These are phyloP conservation scores for Coryphaenoides rupestris DNA, from an alignment of 2,113 vertebrate species.

Conservation along the genomic window DNA sequence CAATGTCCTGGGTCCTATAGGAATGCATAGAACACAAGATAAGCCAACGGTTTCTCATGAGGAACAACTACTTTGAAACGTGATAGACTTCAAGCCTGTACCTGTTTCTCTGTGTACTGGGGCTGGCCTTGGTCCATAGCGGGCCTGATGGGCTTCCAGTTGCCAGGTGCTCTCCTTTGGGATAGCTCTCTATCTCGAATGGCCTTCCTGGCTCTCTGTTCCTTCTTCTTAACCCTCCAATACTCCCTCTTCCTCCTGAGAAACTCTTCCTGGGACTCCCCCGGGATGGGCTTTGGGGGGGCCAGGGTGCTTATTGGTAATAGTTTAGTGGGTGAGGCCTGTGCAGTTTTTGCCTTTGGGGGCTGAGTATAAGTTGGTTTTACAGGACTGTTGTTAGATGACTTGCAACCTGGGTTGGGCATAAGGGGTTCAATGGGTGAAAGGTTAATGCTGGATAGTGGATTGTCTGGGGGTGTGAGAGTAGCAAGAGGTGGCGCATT, in stretches of 20 bases:
- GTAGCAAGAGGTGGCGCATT: constrained; percentile 21
- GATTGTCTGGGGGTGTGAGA: constrained; percentile 53
- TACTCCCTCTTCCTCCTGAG: constrained; percentile 71
- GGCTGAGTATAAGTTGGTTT: constrained; percentile 17
- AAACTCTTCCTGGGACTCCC: constrained; percentile 64
- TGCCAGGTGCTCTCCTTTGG: constrained; percentile 12
- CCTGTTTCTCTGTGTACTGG: constrained; percentile 31
- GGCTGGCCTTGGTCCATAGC: constrained; percentile 13
- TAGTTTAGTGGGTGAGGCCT: not conserved
- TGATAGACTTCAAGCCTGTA: not conserved
- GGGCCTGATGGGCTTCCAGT: constrained; percentile 37
- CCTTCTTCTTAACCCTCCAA: constrained; percentile 78
- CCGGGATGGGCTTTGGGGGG: constrained; percentile 55
- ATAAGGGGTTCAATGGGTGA: constrained; percentile 32
- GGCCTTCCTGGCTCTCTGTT: constrained; percentile 75
- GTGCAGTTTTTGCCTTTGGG: not conserved
- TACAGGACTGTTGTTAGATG: constrained; percentile 1
- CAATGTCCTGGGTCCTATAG: constrained; percentile 47
- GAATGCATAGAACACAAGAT: not conserved
- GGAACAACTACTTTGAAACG: not conserved
- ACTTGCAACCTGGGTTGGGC: not conserved
- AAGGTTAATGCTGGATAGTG: constrained; percentile 49
- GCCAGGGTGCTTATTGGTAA: constrained; percentile 24
- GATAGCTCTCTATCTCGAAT: constrained; percentile 41
- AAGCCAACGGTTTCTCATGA: not conserved